phyloP scores from a whole-genome alignment of 2,113 vertebrate genomes.

The Lepus americanus region DNA sequence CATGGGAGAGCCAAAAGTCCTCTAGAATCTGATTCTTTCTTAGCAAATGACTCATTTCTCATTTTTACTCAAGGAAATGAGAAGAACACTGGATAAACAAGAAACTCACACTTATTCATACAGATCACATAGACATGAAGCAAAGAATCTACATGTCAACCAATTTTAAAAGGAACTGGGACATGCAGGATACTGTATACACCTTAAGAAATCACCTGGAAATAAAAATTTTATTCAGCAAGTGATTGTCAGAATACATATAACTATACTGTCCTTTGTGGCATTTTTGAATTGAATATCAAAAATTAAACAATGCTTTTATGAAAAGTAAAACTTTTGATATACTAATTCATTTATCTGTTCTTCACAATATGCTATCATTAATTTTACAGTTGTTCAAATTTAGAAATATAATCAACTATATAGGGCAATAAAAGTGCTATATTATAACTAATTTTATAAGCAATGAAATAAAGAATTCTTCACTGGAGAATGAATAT shows the following conservation, averaged over 20 bases:
- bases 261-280: neutral
- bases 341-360: neutral
- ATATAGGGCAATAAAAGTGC: constrained; percentile 66
- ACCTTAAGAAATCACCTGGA: neutral
- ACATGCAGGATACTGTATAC: constrained; percentile 6
- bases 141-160: constrained; percentile 15
- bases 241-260: neutral
- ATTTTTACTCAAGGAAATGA: constrained; percentile 1
- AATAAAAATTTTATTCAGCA: constrained; percentile 51
- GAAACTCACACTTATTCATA: constrained; percentile 10
- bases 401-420: constrained; percentile 72
- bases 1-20: neutral
- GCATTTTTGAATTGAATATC: constrained; percentile 33
- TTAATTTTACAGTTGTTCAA: constrained; percentile 34
- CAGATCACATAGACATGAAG: constrained; percentile 32
- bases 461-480: constrained; percentile 57
- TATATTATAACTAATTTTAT: constrained; percentile 77
- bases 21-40: constrained; percentile 46
- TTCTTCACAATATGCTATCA: constrained; percentile 16
- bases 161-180: constrained; percentile 35
- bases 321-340: constrained; percentile 41
- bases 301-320: constrained; percentile 43
- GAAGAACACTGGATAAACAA: constrained; percentile 61
- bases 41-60: constrained; percentile 61
- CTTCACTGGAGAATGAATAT: constrained; percentile 65